Conservation (phyloP, 2,888 invertebrate species). For the Pteria penguin region DNA sequence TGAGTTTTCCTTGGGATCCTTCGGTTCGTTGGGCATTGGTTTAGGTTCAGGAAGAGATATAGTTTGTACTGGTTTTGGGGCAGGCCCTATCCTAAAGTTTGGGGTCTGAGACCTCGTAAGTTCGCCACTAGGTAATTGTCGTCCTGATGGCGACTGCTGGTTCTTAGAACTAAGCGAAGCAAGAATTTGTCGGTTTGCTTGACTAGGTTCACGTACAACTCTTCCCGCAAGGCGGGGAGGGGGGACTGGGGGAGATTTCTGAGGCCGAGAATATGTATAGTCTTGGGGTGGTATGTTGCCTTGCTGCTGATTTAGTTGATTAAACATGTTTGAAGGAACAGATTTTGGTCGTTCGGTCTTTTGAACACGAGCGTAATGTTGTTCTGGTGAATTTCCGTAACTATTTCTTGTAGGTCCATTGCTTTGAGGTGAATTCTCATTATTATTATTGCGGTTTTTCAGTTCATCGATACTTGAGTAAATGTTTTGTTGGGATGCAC, state of each 20-base stretch:
- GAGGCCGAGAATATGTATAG: constrained; percentile 51
- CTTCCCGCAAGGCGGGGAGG: constrained; percentile 49
- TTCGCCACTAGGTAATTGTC: constrained; percentile 35
- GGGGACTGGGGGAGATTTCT: constrained; percentile 52
- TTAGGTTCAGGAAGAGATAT: constrained; percentile 55
- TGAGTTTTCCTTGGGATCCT: constrained; percentile 79
- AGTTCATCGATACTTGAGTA: constrained; percentile 38
- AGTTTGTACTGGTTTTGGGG: constrained; percentile 37
- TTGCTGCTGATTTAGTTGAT: constrained; percentile 35
- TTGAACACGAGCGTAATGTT: constrained; percentile 40
- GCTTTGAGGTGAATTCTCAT: constrained; percentile 40
- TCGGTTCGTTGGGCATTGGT: constrained; percentile 51
- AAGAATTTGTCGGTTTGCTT: constrained; percentile 20
- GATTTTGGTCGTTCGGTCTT: constrained; percentile 68
- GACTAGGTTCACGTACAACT: constrained; percentile 54
- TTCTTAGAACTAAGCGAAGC: constrained; percentile 20
- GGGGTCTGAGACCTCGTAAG: constrained; percentile 40
- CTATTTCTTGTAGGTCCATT: constrained; percentile 45
- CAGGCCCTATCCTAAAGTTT: constrained; percentile 44
- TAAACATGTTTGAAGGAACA: constrained; percentile 71
- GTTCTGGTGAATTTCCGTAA: constrained; percentile 8
- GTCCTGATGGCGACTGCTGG: neutral
- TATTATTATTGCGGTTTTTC: constrained; percentile 29
- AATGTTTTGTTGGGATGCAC: constrained; percentile 15
- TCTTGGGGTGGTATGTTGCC: constrained; percentile 42